Base-by-base conservation (phyloP, 2,888 invertebrate species). In the Fragum whitleyi region DNA sequence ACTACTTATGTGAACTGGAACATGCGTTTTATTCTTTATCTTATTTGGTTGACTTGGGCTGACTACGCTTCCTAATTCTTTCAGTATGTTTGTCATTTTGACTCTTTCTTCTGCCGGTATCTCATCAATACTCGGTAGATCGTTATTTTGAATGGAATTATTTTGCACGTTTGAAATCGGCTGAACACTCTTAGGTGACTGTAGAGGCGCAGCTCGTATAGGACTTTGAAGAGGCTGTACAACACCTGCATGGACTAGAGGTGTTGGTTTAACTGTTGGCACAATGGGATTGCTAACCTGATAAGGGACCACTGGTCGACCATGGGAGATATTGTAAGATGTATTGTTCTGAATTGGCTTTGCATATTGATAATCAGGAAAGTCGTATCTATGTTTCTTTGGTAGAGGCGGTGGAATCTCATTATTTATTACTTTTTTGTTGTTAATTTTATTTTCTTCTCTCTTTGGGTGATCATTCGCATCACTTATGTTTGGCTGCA, bases 11-110 rank as follows among this genome's bases (percentile, higher is more conserved):
- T 65, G 65, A 11, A 65, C 65, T 23, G 65, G 65, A 26, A 65
- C 65, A 42, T 65, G 65, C 3, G 65, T 65, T 42, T n/a, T 65
- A 26, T 65, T 65, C 21, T 65, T 72, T 19, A 83, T 84, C 39
- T 79, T 79, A 57, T 87, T 88, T 26, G 86, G 87, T 36, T 87
- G 76, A 32, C 72, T 65, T 26, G 86, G 86, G 32, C 81, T 85
- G 0, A 89, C 89, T 0, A 90, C 85, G 23, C 79, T 79, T 1
- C 88, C 89, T 2, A 91, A 79, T 70, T 92, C 91, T 76, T 87
- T 88, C 32, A 91, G 69, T 67, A 92, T 86, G 68, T 85, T 86
- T 21, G 86, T 86, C 79, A 89, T 88, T 42, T 83, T 87, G 9
- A 75, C 62, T 61, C 83, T 81, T 61, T 88, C 88, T 53, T 88